phyloP scores from a whole-genome alignment of 2,113 vertebrate species.

The Sander lucioperca region DNA sequence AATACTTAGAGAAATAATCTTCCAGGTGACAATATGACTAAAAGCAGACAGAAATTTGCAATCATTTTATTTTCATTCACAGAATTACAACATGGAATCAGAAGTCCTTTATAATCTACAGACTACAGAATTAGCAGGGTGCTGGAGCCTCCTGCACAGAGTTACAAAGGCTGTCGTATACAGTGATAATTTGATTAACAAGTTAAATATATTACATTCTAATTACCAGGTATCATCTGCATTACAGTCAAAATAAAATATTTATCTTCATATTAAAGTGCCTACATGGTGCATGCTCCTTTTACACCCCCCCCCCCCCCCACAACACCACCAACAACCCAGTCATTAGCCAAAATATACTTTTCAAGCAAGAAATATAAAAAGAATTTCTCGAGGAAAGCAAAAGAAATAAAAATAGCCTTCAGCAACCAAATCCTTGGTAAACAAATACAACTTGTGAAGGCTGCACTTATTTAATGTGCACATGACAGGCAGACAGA shows the following conservation, averaged over 20 bases:
- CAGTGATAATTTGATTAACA: slow-evolving; percentile 1
- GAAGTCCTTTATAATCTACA: slow-evolving; percentile 14
- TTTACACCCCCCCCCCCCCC: not conserved
- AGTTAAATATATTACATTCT: slow-evolving; percentile 25
- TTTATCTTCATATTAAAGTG: slow-evolving; percentile 56
- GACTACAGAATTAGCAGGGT: not conserved
- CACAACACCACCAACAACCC: not conserved
- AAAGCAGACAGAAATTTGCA: not conserved
- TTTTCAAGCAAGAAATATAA: slow-evolving; percentile 21
- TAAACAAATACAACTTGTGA: slow-evolving; percentile 21
- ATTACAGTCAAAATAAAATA: slow-evolving; percentile 46
- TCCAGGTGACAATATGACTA: not conserved
- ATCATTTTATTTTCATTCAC: slow-evolving; percentile 48
- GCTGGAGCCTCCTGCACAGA: slow-evolving; percentile 5
- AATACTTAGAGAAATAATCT: not conserved
- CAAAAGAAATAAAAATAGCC: slow-evolving; percentile 15
- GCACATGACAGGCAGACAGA: slow-evolving; percentile 1
- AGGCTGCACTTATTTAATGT: slow-evolving; percentile 27
- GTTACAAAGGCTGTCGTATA: not conserved
- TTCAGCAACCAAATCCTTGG: not conserved
- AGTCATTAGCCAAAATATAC: slow-evolving; percentile 13
- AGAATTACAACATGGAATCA: slow-evolving; percentile 38
- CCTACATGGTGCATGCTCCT: slow-evolving; percentile 36
- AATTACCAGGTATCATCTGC: slow-evolving; percentile 23
- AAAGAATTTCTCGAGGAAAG: not conserved